A percentile compares a stretch with the other conserved stretches of the same genome.
Evolutionary conservation across 2,888 invertebrate genomes (phyloP).

Genomic region (Empis stercorea): DNA sequence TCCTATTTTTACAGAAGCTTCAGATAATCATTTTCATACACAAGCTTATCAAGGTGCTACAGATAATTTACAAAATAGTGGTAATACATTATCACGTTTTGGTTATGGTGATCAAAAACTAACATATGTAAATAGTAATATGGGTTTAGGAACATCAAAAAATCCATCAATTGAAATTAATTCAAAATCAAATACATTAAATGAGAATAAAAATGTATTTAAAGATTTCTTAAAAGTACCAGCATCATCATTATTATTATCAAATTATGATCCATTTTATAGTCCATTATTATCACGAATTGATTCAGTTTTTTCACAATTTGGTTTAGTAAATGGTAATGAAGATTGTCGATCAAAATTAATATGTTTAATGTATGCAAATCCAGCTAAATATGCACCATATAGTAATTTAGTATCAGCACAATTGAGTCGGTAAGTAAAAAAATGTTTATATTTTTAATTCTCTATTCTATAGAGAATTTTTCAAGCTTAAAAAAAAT

Average conservation of each 20-base stretch:
- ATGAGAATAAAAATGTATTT: conserved; percentile 47
- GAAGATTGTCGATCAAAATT: conserved; percentile 68
- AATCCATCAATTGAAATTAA: background rate
- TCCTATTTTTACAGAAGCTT: conserved; percentile 38
- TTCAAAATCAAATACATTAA: conserved; percentile 14
- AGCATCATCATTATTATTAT: conserved; percentile 63
- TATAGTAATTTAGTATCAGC: conserved; percentile 81
- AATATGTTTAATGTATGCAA: conserved; percentile 78
- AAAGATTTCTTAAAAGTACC: conserved; percentile 82
- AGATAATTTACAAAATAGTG: conserved; percentile 16
- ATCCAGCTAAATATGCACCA: conserved; percentile 78
- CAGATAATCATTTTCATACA: conserved; percentile 21
- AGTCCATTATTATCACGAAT: conserved; percentile 72
- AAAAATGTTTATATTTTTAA: too few species aligned
- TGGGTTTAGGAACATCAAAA: too few species aligned
- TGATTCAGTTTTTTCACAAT: conserved; percentile 67
- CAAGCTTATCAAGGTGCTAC: conserved; percentile 24
- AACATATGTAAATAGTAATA: conserved; percentile 41
- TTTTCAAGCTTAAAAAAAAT: too few species aligned
- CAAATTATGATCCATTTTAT: conserved; percentile 83
- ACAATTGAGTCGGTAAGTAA: conserved; percentile 64
- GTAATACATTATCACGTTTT: conserved; percentile 34
- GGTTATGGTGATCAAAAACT: conserved; percentile 50
- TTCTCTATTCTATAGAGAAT: too few species aligned
- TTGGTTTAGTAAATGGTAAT: conserved; percentile 51